Conservation (phyloP, 2,113 vertebrate genomes). For the Nothobranchius kuhntae region DNA sequence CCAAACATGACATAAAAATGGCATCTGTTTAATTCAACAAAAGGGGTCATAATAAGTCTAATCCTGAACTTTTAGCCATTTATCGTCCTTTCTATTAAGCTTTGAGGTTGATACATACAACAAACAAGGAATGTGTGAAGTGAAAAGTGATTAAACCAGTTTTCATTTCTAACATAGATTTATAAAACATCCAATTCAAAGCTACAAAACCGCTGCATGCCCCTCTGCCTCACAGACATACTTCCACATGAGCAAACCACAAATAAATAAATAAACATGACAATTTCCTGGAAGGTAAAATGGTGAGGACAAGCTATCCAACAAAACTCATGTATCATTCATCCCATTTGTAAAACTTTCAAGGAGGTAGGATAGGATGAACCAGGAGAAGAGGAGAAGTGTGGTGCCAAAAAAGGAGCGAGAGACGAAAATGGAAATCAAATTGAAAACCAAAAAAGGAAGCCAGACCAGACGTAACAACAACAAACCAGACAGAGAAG, state of each 20-base stretch:
- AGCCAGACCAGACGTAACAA: constrained; percentile 16
- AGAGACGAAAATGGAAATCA: constrained; percentile 50
- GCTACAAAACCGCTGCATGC: not conserved
- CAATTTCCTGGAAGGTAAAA: constrained; percentile 36
- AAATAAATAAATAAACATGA: constrained; percentile 29
- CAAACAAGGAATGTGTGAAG: not conserved
- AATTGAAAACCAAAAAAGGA: constrained; percentile 12
- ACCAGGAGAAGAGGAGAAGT: constrained; percentile 40
- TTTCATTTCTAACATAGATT: not conserved
- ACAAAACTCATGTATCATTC: constrained; percentile 73
- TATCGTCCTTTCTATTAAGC: constrained; percentile 6
- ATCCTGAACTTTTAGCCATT: constrained; percentile 1
- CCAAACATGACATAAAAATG: not conserved
- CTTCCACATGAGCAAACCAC: not conserved
- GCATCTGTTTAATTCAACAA: not conserved
- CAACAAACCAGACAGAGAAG: constrained; percentile 33
- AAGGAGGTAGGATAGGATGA: constrained; percentile 55
- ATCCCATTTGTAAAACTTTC: constrained; percentile 59
- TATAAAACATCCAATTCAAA: no score
- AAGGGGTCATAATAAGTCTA: not conserved
- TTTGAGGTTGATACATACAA: not conserved
- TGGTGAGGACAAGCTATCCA: constrained; percentile 58
- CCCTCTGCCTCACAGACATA: constrained; percentile 2
- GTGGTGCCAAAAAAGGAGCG: constrained; percentile 15
- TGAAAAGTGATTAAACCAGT: not conserved